Conservation (phyloP, 37 sponge, comb jelly and placozoan genomes). For the Theonella swinhoei region DNA sequence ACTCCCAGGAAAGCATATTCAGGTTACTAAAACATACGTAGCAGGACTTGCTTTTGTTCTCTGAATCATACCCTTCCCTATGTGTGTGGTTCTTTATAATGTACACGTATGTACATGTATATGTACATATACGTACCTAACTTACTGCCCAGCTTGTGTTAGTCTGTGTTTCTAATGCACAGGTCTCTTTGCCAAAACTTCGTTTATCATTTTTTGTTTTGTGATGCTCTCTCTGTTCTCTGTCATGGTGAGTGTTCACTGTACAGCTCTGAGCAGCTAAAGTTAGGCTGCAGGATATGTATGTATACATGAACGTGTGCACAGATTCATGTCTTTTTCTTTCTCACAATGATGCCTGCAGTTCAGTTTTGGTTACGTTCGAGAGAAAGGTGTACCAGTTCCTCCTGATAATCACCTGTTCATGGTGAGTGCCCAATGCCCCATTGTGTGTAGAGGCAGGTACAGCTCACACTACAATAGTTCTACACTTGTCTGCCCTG, state of each 20-base stretch:
- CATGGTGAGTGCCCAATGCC: background rate
- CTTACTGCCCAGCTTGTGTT: too few relatives aligned
- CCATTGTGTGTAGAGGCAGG: too few relatives aligned
- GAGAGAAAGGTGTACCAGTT: background rate
- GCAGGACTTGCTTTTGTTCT: too few relatives aligned
- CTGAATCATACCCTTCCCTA: too few relatives aligned
- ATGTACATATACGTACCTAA: too few relatives aligned
- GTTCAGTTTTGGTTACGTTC: constrained; percentile 71
- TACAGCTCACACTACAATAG: too few relatives aligned
- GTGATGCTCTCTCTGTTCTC: constrained; percentile 85
- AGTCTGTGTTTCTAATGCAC: background rate
- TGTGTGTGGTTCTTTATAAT: too few relatives aligned
- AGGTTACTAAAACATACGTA: too few relatives aligned
- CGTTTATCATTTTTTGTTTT: constrained; percentile 81
- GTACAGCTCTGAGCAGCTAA: background rate
- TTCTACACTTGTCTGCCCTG: too few relatives aligned
- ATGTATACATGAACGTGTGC: background rate
- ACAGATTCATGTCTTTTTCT: background rate
- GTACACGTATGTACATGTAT: too few relatives aligned
- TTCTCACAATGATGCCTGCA: constrained; percentile 2
- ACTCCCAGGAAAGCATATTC: too few relatives aligned
- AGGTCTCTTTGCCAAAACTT: constrained; percentile 95
- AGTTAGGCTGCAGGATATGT: background rate
- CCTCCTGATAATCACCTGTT: constrained; percentile 1
- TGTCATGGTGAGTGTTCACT: constrained; percentile 69